These are phyloP conservation scores for Corella eumyota DNA, from an alignment of 23 tunicate species.

Conservation along the genomic window DNA sequence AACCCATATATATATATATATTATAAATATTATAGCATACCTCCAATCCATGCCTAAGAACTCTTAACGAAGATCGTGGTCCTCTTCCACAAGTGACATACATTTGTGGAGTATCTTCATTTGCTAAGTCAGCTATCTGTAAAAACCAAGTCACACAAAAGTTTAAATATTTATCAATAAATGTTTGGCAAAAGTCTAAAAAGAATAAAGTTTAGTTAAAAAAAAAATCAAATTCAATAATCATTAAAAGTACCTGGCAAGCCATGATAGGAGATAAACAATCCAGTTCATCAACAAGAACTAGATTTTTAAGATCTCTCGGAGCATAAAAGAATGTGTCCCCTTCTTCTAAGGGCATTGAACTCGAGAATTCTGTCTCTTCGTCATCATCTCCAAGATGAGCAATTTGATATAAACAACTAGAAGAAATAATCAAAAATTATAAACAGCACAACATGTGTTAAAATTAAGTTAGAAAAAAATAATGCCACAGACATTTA, in stretches of 20 bases:
- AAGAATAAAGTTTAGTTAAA: background rate
- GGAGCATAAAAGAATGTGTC: conserved; percentile 97
- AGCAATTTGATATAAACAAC: conserved; percentile 91
- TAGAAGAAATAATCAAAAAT: conserved; percentile 1
- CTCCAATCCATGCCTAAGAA: conserved; percentile 90
- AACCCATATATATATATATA: background rate
- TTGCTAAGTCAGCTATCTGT: conserved; percentile 88
- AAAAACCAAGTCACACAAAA: background rate
- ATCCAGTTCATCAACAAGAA: conserved; percentile 93
- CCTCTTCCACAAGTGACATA: conserved; percentile 98
- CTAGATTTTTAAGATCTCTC: conserved; percentile 67
- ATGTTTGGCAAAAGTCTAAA: background rate
- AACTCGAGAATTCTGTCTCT: conserved; percentile 89
- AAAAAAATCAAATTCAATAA: background rate
- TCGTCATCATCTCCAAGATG: conserved; percentile 99
- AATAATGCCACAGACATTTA: no score
- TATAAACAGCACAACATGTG: no score
- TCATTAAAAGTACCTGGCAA: conserved; percentile 94
- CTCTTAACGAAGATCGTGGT: conserved; percentile 78
- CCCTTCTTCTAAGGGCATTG: conserved; percentile 89
- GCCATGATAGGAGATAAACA: conserved; percentile 90
- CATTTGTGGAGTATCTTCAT: conserved; percentile 98
- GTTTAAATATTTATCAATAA: background rate
- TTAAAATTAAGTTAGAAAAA: no score
- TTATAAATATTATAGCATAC: no score